Percentiles rank a stretch among this genome's conserved stretches.
phyloP scores from a whole-genome alignment of 2,113 vertebrate species.

The Ia io region DNA sequence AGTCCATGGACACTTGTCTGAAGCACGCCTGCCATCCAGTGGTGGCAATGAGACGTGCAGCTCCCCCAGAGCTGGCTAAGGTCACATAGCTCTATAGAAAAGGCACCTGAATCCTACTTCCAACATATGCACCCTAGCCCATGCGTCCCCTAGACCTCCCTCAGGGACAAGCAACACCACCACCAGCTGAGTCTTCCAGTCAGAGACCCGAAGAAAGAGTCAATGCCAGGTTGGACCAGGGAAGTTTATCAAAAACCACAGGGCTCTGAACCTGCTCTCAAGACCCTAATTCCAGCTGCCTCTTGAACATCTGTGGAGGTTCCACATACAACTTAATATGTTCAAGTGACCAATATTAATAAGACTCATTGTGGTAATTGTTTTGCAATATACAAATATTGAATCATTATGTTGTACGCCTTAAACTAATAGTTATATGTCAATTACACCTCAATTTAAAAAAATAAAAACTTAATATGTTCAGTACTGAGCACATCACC shows the following conservation, averaged over 20 bases:
- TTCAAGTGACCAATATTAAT: neutral
- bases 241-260: constrained; percentile 19
- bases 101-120: neutral
- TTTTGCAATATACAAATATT: neutral
- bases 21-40: constrained; percentile 68
- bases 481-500: neutral
- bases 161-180: neutral
- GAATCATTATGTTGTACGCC: neutral
- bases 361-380: neutral
- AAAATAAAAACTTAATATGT: neutral
- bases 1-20: neutral
- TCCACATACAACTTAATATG: neutral
- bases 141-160: neutral
- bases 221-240: neutral
- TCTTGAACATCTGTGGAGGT: neutral
- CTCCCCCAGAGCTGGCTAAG: neutral
- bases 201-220: neutral
- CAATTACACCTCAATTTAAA: neutral
- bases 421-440: neutral
- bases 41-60: constrained; percentile 35
- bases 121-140: neutral
- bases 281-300: neutral
- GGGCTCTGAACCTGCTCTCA: neutral
- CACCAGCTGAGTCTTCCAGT: neutral
- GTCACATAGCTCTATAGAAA: neutral